phyloP scores from a whole-genome alignment of 2,113 vertebrate genomes.

The Megaceryle maxima region DNA sequence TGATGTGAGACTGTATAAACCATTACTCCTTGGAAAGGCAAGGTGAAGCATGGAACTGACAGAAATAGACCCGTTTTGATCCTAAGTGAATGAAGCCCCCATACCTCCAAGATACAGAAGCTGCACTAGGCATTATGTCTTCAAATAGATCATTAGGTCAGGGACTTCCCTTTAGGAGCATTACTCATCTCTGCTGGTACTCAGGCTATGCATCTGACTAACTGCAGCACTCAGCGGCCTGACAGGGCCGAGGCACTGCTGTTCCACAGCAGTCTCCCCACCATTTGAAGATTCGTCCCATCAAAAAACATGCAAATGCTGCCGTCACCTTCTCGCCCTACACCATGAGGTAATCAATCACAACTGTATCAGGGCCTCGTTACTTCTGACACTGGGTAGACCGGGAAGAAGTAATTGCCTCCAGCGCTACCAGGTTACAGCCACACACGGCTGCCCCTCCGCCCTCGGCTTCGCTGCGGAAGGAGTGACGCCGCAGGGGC shows the following conservation, averaged over 20 bases:
- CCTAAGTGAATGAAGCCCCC: rapidly evolving
- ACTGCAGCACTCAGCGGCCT: rapidly evolving
- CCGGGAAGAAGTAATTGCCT: background rate
- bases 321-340: background rate
- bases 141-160: rapidly evolving
- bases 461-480: background rate
- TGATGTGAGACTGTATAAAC: too few relatives aligned
- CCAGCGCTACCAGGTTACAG: too few relatives aligned
- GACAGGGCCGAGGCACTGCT: rapidly evolving
- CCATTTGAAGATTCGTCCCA: background rate
- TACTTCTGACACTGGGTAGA: background rate
- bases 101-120: rapidly evolving
- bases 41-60: rapidly evolving
- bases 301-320: rapidly evolving
- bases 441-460: background rate
- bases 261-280: rapidly evolving
- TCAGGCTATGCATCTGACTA: rapidly evolving
- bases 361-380: rapidly evolving
- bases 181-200: background rate
- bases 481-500: rapidly evolving
- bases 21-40: background rate
- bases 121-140: rapidly evolving
- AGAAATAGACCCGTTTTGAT: rapidly evolving
- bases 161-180: background rate
- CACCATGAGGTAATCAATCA: rapidly evolving